Evolutionary conservation across 2,113 vertebrate species (phyloP).

Genomic region (Trogon surrucura): DNA sequence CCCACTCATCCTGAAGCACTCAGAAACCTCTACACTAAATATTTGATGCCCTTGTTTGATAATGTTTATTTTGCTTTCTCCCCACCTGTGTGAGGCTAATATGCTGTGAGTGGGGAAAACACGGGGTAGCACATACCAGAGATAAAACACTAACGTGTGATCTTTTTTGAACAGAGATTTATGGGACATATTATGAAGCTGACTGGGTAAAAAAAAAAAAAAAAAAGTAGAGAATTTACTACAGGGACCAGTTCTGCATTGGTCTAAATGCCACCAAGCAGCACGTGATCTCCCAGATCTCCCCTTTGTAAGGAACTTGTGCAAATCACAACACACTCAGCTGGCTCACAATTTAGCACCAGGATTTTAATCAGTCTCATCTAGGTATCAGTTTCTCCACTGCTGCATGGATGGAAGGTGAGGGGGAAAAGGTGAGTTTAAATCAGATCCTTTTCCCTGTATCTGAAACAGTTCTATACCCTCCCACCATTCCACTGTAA

Average conservation of each 20-base stretch:
- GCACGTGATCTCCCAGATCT: too few species aligned
- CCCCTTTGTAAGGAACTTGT: neutral
- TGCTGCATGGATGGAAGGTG: neutral
- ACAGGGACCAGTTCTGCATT: neutral
- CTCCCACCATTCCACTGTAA: neutral
- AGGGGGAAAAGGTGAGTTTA: neutral
- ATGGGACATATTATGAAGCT: neutral
- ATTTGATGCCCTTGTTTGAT: slow-evolving; percentile 62
- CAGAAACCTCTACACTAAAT: slow-evolving; percentile 66
- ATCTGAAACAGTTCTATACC: fast-evolving
- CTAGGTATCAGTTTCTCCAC: neutral
- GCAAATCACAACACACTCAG: neutral
- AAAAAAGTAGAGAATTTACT: neutral
- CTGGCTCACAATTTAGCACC: neutral
- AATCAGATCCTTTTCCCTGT: neutral
- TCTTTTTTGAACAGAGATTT: neutral
- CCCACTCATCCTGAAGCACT: slow-evolving; percentile 50
- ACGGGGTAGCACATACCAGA: neutral
- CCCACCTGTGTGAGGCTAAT: slow-evolving; percentile 29
- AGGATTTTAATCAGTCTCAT: fast-evolving
- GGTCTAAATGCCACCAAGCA: neutral
- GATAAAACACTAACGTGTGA: neutral
- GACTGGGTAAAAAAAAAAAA: neutral
- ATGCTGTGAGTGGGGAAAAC: neutral
- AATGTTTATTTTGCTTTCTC: slow-evolving; percentile 44